Evolutionary conservation across 2,113 vertebrate genomes (phyloP), one percentile per base, ranked within the genome.

Genomic region (Brachyhypopomus gauderio): DNA sequence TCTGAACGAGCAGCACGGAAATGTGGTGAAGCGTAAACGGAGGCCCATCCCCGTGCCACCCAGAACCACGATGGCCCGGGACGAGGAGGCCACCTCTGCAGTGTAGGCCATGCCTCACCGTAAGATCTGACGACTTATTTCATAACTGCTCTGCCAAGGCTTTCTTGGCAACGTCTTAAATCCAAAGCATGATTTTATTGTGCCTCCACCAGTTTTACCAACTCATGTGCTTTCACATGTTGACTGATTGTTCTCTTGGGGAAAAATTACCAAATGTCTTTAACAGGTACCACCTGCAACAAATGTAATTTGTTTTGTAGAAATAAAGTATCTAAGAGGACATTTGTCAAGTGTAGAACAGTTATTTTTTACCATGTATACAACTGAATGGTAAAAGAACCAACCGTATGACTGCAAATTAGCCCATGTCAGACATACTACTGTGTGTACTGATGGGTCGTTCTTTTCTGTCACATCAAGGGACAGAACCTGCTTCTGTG

Each of bases 1-100:
- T 59, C 87, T 96, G 5, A 92, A 90, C 5, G 79, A 87, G 77
- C 92, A 88, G 64, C 85, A 86, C 72, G 62, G 80, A 8, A 87
- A 63, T 7, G 71, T 74, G 67, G 86, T n/a, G 36, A 91, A 85
- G 80, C 91, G 89, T 56, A 93, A 89, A 83, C 90, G 66, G 16
- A 88, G 88, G 17, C 91, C 91, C 30, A 66, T 92, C 79, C 91
- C 91, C 0, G 77, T 83, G n/a, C 90, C 89, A 60, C 88, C 87
- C 5, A 52, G 58, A 17, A 12, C 77, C 4, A 41, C 27, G 17
- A 48, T 64, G 5, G 20, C 63, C 19, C 9, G 63, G 17, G 7
- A 62, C 17, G 77, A 78, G 20, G 67, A 80, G 1, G 59, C 70
- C 3, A 81, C 6, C 3, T 81, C 72, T 20, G 58, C 69, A 4